Evolutionary conservation across 1,140 invertebrate genomes (phyloP), one percentile per base, ranked within the genome.

Genomic region (Eulimnadia texana): DNA sequence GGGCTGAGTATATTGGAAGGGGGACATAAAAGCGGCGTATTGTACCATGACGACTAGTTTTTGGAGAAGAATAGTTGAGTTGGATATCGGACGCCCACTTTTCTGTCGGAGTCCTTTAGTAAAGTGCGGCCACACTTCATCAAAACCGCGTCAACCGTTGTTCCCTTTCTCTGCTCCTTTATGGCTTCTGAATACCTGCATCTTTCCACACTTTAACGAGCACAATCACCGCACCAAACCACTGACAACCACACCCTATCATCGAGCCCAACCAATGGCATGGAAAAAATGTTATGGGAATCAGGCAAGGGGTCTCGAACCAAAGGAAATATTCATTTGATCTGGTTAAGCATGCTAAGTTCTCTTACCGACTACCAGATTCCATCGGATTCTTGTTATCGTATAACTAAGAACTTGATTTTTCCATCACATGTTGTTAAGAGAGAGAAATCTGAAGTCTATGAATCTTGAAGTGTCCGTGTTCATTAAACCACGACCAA

Each of bases 131-230:
- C 55, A 57, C 55, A 57, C 55, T 57, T 57, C 55, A 57, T 57
- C 55, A 57, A 57, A 57, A 57, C 55, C 25, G 55, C 55, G 55
- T 57, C 33, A 9, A 22, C 55, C 27, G 33, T 57, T 57, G 55
- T 57, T 33, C 55, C 55, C 27, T 57, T 57, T 33, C 33, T 57
- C 11, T 29, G 55, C 55, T 57, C 55, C 55, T 57, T 57, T 57
- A 57, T 57, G 55, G 55, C 55, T 57, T 57, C 55, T 57, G 55
- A 57, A 57, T 57, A 33, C 55, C 28, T 57, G 55, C 25, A 42
- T 42, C 33, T 42, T 42, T 42, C 33, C 33, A 42, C 33, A 42
- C 33, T 42, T 42, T 42, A 42, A 42, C 33, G 16, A 16, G 16
- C 33, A 42, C 33, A 42, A 42, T 42, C 33, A 42, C 33, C 33